These are phyloP conservation scores for Cliona cf. orientalis DNA, from an alignment of 37 sponge, comb jelly and placozoan genomes.

Conservation along the genomic window DNA sequence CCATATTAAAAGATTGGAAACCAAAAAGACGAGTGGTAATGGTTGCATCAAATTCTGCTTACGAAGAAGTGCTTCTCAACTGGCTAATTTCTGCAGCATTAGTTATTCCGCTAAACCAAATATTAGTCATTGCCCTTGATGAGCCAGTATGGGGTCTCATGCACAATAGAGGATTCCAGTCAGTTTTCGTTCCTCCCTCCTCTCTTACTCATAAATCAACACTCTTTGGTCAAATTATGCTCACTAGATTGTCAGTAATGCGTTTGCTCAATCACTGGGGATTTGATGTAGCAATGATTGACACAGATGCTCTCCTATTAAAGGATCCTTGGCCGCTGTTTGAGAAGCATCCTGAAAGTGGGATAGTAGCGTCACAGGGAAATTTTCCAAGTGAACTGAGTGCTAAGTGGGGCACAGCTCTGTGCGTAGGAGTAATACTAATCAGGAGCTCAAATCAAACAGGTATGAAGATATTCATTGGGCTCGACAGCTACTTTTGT, in stretches of 20 bases:
- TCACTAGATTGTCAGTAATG: conserved; percentile 17
- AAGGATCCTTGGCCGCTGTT: conserved; percentile 15
- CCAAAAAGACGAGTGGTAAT: not conserved
- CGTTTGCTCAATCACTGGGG: conserved; percentile 12
- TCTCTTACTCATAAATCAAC: not conserved
- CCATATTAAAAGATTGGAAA: not conserved
- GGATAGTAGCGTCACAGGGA: conserved; percentile 19
- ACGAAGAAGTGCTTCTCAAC: conserved; percentile 31
- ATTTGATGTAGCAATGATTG: conserved; percentile 11
- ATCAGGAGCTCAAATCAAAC: conserved; percentile 11
- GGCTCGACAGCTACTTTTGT: not conserved
- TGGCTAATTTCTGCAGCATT: conserved; percentile 32
- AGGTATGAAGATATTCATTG: conserved; percentile 1
- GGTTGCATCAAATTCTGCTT: conserved; percentile 10
- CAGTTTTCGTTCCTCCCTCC: not conserved
- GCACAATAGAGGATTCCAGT: not conserved
- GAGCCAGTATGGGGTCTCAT: not conserved
- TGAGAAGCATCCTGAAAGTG: not conserved
- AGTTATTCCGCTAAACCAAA: not conserved
- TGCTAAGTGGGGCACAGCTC: conserved; percentile 8
- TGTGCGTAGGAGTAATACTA: conserved; percentile 12
- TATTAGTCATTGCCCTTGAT: conserved; percentile 50
- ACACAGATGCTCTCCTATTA: conserved; percentile 37
- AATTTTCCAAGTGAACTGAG: conserved; percentile 11
- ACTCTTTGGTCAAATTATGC: not conserved